phyloP scores from a whole-genome alignment of 2,113 vertebrate species.

The Motacilla tschutschensis region DNA sequence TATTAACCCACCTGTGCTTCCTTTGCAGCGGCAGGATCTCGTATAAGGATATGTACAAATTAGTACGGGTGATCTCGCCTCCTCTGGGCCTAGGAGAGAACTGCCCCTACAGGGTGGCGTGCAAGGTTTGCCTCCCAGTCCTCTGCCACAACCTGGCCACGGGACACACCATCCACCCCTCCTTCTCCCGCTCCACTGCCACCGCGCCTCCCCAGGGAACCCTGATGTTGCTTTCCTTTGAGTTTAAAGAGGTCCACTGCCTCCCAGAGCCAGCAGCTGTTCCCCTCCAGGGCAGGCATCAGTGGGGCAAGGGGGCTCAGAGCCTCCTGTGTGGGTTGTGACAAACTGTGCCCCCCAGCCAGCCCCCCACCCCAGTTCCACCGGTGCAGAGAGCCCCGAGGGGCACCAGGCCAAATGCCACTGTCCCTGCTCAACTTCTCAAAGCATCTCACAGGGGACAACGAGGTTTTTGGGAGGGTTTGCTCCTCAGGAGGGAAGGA shows the following conservation, averaged over 20 bases:
- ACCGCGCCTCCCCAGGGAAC: constrained; percentile 69
- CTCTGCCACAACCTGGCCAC: constrained; percentile 71
- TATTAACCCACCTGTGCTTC: constrained; percentile 88
- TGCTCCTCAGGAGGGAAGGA: background rate
- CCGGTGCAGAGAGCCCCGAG: accelerated
- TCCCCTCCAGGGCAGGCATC: constrained; percentile 23
- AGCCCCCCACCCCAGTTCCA: background rate
- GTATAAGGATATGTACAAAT: constrained; percentile 99
- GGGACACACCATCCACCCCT: constrained; percentile 68
- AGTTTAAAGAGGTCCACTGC: constrained; percentile 80
- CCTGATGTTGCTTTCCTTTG: constrained; percentile 76
- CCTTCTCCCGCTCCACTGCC: constrained; percentile 69
- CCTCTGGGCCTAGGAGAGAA: constrained; percentile 99
- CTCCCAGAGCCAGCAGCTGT: constrained; percentile 81
- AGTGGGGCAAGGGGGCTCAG: background rate
- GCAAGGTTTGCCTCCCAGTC: constrained; percentile 96
- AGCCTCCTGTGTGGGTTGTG: constrained; percentile 15
- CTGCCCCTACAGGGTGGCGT: constrained; percentile 99
- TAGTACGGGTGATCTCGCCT: constrained; percentile 98
- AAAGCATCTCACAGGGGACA: background rate
- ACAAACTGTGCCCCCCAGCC: background rate
- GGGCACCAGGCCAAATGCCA: background rate
- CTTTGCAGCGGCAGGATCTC: constrained; percentile 97
- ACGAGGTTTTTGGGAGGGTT: background rate
- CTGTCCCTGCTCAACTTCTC: background rate